Conservation (phyloP, 1,140 invertebrate species). For the Heliothis subflexa region DNA sequence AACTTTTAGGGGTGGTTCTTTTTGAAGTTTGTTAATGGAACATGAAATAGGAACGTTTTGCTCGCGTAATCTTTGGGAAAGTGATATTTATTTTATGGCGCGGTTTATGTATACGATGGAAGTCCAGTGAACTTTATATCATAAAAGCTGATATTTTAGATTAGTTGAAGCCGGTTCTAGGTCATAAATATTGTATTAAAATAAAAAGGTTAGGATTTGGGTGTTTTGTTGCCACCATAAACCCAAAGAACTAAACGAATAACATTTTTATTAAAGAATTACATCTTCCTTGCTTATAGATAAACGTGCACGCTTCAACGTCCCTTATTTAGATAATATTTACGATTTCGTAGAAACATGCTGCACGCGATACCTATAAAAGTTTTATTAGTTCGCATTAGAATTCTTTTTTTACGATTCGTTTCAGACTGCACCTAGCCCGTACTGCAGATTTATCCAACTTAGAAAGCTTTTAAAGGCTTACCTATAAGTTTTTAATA, state of each 20-base stretch:
- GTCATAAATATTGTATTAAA: constrained; percentile 25
- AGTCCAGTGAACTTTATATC: neutral
- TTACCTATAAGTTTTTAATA: constrained; percentile 30
- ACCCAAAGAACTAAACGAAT: constrained; percentile 18
- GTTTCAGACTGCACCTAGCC: constrained; percentile 46
- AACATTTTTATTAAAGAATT: constrained; percentile 38
- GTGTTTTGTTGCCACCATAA: constrained; percentile 28
- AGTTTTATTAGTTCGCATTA: constrained; percentile 69
- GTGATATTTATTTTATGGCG: constrained; percentile 2
- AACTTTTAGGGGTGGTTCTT: no score
- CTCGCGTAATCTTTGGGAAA: neutral
- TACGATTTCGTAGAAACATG: constrained; percentile 65
- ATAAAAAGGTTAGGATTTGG: constrained; percentile 18
- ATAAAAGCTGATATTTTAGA: neutral
- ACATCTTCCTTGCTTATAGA: constrained; percentile 16
- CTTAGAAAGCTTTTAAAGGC: constrained; percentile 6
- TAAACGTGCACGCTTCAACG: constrained; percentile 43
- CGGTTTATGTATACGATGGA: neutral
- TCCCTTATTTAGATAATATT: constrained; percentile 70
- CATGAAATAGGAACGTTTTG: neutral
- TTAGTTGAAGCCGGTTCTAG: neutral
- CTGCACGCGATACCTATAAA: constrained; percentile 59
- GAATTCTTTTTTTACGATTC: constrained; percentile 63
- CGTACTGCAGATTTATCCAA: constrained; percentile 19
- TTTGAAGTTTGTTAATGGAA: neutral